Evolutionary conservation across 1,140 invertebrate genomes (phyloP).

Genomic region (Aphelinus certus): DNA sequence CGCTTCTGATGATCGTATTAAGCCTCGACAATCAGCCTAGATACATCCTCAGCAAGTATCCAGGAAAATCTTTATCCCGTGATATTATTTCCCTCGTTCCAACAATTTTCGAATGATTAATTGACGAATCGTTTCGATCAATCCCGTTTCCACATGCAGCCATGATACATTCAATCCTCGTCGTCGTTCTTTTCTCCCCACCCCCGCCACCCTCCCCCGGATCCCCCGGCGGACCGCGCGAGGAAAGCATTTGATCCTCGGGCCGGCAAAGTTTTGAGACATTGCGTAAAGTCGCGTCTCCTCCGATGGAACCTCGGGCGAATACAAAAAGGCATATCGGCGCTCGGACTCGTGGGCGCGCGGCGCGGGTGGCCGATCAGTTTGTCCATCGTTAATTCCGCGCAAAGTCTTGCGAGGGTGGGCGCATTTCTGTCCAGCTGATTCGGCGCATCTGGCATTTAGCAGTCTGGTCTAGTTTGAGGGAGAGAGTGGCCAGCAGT

Average conservation of each 20-base stretch:
- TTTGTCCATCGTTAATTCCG: conserved; percentile 50
- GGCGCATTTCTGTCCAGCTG: conserved; percentile 57
- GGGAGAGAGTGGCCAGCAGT: conserved; percentile 22
- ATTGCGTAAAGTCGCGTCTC: conserved; percentile 19
- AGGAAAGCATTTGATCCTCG: conserved; percentile 38
- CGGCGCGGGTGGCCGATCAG: conserved; percentile 16
- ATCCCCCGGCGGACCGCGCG: neutral
- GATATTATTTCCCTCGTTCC: conserved; percentile 10
- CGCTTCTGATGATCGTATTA: neutral
- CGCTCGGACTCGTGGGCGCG: too few species aligned
- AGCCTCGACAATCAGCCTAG: neutral
- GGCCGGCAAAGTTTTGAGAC: conserved; percentile 39
- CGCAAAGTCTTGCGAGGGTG: conserved; percentile 47
- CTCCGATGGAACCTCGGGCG: conserved; percentile 36
- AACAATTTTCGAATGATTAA: conserved; percentile 16
- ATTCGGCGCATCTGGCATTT: conserved; percentile 65
- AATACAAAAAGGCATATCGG: conserved; percentile 34
- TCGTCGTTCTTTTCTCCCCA: conserved; percentile 11
- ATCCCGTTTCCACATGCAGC: neutral
- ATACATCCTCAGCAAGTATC: neutral
- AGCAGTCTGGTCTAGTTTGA: conserved; percentile 57
- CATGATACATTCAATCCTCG: conserved; percentile 36
- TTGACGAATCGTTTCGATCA: neutral
- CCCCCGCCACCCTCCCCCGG: conserved; percentile 6
- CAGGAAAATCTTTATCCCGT: neutral